Base-by-base conservation (phyloP, 1,140 invertebrate genomes). In the Charaxes varanes region DNA sequence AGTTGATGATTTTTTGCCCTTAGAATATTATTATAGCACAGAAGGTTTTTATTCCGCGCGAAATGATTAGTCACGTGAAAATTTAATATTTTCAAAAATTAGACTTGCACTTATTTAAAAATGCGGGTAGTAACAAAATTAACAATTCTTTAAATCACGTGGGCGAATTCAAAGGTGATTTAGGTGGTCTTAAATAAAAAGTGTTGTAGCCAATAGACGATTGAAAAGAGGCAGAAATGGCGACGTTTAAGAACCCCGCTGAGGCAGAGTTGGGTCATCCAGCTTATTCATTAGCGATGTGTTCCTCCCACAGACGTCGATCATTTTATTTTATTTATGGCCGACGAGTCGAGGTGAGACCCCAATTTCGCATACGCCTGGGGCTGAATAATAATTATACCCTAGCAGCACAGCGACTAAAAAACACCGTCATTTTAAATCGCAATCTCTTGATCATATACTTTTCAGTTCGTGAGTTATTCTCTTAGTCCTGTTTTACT, bases 321-420 rank as follows among this genome's bases (percentile, higher is more conserved):
- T 74, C 62, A 71, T 82, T 78, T 82, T 79, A 65, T 65, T 78
- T 82, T 82, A 80, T 82, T 82, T 82, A 80, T 72, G 67, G 62
- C 66, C 60, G 67, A 54, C 61, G 60, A 60, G 54, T 31, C 60
- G 69, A 78, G 78, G 74, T 79, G 74, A 82, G 73, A 79, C 74
- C 71, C 78, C 69, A 79, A 82, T 82, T 79, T 82, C 65, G 78
- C 78, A 79, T 78, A 63, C 67, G 67, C 57, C 65, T 58, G 58
- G 64, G 59, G 63, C 65, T 66, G 62, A 62, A 73, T 82, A 77
- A 80, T 80, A 82, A 82, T 82, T 79, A 82, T 76, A 79, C 62
- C 48, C 67, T 76, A 74, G 74, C 66, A 46, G 41, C 49, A 50
- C 28, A 45, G 34, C 21, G 26, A 35, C 57, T 69, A 58, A 68